A percentile compares a stretch with the other conserved stretches of the same genome.
phyloP scores from a whole-genome alignment of 2,797 vertebrate genomes.

The Acestrorhynchus altus region DNA sequence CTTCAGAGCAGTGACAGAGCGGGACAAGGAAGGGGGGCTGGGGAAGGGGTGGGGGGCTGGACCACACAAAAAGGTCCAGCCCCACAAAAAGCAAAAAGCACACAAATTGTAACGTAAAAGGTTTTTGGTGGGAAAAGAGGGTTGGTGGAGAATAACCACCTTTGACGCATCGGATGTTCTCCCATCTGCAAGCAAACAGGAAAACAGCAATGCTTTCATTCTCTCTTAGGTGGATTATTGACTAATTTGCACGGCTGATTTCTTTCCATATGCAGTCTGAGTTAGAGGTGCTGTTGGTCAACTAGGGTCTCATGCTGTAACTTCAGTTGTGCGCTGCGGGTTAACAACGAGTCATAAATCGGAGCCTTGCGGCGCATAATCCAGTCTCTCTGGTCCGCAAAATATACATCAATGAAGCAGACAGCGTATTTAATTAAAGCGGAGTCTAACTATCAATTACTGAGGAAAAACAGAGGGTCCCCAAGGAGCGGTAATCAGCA shows the following conservation, averaged over 20 bases:
- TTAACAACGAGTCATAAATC: slow-evolving; percentile 41
- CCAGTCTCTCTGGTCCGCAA: slow-evolving; percentile 49
- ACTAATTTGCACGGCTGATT: background rate
- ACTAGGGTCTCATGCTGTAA: slow-evolving; percentile 28
- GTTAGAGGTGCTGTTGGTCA: background rate
- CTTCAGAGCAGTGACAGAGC: slow-evolving; percentile 84
- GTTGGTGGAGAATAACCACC: slow-evolving; percentile 35
- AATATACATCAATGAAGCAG: slow-evolving; percentile 67
- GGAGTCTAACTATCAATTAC: slow-evolving; percentile 80
- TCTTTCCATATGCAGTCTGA: slow-evolving; percentile 14
- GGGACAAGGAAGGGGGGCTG: slow-evolving; percentile 76
- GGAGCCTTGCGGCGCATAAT: slow-evolving; percentile 32
- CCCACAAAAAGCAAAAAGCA: no score
- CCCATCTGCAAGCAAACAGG: slow-evolving; percentile 62
- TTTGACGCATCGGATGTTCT: slow-evolving; percentile 42
- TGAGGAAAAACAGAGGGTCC: slow-evolving; percentile 76
- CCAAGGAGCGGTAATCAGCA: slow-evolving; percentile 81
- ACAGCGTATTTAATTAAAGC: slow-evolving; percentile 75
- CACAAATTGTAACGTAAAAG: slow-evolving; percentile 81
- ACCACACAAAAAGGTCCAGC: slow-evolving; percentile 89
- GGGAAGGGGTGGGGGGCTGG: slow-evolving; percentile 71
- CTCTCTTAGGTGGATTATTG: background rate
- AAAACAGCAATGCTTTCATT: slow-evolving; percentile 65
- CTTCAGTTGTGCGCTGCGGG: slow-evolving; percentile 4
- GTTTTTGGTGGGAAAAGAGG: slow-evolving; percentile 82